These are phyloP conservation scores for Arctocebus calabarensis DNA, from an alignment of 2,797 vertebrate species.

Conservation along the genomic window DNA sequence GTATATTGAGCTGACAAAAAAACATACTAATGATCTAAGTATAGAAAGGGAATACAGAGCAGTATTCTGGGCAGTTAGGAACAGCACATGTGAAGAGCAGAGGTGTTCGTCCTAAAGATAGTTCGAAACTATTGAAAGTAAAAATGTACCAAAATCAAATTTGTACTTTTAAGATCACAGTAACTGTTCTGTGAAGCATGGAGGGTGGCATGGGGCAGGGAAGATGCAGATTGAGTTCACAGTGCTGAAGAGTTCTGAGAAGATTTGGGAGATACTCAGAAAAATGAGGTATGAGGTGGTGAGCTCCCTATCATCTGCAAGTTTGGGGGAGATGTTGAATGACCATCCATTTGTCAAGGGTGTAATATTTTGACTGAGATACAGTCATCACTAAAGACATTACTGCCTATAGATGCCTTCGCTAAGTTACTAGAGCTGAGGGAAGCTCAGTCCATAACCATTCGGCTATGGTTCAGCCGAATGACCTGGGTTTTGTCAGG, in stretches of 20 bases:
- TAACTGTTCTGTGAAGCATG: not conserved
- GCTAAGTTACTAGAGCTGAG: not conserved
- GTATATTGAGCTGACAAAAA: not conserved
- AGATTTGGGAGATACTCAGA: not conserved
- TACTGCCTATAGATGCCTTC: not conserved
- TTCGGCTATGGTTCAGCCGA: not conserved
- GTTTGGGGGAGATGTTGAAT: not conserved
- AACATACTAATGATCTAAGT: not conserved
- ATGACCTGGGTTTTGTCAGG: not conserved
- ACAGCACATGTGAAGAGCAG: not conserved
- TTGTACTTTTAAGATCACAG: not conserved
- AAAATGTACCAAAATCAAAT: not conserved
- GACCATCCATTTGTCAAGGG: not conserved
- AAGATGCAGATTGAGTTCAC: rapidly evolving
- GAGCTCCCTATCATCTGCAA: not conserved
- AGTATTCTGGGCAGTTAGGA: not conserved
- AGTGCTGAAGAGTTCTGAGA: too few species aligned
- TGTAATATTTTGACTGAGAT: not conserved
- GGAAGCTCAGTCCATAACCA: too few species aligned
- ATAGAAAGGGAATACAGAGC: not conserved
- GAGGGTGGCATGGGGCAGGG: not conserved
- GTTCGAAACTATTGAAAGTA: not conserved
- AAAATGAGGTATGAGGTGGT: not conserved
- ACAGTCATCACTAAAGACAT: not conserved
- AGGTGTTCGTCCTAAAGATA: not conserved